Conservation (phyloP, 2,888 invertebrate species). For the Chrysodeixis includens region DNA sequence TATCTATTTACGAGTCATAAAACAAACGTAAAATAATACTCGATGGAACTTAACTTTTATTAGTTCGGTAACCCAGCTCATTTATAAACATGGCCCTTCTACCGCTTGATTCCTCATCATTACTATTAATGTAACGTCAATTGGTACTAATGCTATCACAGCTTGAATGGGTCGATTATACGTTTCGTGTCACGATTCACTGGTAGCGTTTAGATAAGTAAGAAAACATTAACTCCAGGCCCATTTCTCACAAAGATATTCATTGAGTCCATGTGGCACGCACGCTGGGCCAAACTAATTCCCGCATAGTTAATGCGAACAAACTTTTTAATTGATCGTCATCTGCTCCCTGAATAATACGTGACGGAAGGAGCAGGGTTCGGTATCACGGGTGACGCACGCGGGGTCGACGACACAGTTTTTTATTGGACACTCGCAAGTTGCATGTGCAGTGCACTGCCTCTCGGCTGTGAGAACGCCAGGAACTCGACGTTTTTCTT, state of each 20-base stretch:
- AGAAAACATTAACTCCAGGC: constrained; percentile 43
- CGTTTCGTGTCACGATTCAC: constrained; percentile 32
- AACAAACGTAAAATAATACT: constrained; percentile 24
- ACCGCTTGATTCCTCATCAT: constrained; percentile 26
- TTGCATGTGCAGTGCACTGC: constrained; percentile 68
- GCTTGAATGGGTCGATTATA: constrained; percentile 27
- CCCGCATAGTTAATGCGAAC: constrained; percentile 84
- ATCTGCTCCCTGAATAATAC: constrained; percentile 81
- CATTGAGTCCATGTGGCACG: constrained; percentile 83
- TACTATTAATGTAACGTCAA: constrained; percentile 26
- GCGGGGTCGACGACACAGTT: constrained; percentile 84
- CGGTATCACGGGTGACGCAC: constrained; percentile 85
- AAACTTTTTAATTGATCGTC: constrained; percentile 88
- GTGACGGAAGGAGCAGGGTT: constrained; percentile 76
- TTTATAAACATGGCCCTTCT: constrained; percentile 9
- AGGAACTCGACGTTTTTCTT: constrained; percentile 70
- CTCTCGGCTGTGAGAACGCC: constrained; percentile 81
- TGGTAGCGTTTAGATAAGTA: constrained; percentile 52
- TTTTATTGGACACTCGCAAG: constrained; percentile 79
- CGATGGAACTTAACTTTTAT: constrained; percentile 38
- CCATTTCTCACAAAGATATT: constrained; percentile 73
- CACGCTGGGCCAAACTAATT: constrained; percentile 76
- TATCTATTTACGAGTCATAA: constrained; percentile 34
- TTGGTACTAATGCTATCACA: constrained; percentile 30
- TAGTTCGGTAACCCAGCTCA: constrained; percentile 50